Evolutionary conservation across 2,888 invertebrate species (phyloP), one percentile per base, ranked within the genome.

Genomic region (Campopleginae sp.): DNA sequence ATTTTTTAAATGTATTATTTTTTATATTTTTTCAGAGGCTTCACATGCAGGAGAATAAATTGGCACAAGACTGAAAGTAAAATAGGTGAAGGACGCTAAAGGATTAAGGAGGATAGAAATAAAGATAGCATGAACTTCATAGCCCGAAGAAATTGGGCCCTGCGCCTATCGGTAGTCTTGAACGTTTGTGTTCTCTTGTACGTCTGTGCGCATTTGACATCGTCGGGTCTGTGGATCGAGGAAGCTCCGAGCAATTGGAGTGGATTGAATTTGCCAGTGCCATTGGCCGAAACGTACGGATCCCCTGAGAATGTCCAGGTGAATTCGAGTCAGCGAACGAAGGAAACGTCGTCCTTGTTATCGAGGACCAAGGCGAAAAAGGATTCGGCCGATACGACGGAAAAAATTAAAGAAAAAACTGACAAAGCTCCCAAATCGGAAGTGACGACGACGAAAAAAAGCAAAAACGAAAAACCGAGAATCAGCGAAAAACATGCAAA

Each of bases 111-210:
- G 42, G 74, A 66, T 33, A 44, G 42, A 27, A 75, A 70, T 46
- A 51, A 38, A 72, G 27, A 87, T 89, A 91, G 89, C 84, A 91
- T 92, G 91, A 90, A 90, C 79, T 90, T 92, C 83, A 94, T 95
- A 87, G 94, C 95, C 81, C 94, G 95, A 86, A 95, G 96, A 88
- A 97, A 96, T 94, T 96, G 96, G 95, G 94, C 96, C 94, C 95
- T 97, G 93, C 95, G 96, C 90, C 96, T 96, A 93, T 97, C 96
- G 94, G 96, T 97, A 90, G 95, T 97, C 85, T 95, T 96, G 89
- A 97, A 97, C 92, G 95, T 97, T 87, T 96, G 96, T 88, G 96
- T 96, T 79, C 94, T 97, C 82, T 93, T 97, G 86, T 97, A 97
- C 93, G 96, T 96, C 87, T 96, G 96, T 90, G 95, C 96, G 92